Conservation (phyloP, 2,888 invertebrate species). For the Orthonevra nobilis region DNA sequence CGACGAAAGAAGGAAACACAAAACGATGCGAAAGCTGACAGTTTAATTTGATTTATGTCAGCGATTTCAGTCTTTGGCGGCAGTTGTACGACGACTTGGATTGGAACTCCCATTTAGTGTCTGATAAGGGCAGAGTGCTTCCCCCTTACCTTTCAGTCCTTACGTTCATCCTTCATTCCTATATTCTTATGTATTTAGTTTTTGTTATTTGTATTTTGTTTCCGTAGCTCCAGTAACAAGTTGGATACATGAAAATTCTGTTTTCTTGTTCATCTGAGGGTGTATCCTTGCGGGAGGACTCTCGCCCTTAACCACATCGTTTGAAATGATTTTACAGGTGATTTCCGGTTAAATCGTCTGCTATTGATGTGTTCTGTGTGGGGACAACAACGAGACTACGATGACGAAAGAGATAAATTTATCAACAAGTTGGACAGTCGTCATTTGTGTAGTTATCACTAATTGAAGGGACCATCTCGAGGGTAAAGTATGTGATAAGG, state of each 20-base stretch:
- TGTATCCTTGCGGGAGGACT: background rate
- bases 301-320: conserved; percentile 23
- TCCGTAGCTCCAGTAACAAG: conserved; percentile 49
- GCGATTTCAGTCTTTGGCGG: conserved; percentile 67
- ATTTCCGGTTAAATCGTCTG: conserved; percentile 65
- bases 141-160: conserved; percentile 9
- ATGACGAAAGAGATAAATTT: background rate
- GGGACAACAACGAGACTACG: background rate
- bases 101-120: conserved; percentile 36
- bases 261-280: background rate
- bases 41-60: conserved; percentile 71
- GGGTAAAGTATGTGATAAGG: too few species aligned
- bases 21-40: conserved; percentile 65
- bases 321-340: conserved; percentile 66
- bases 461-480: too few species aligned
- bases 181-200: conserved; percentile 3
- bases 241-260: conserved; percentile 35
- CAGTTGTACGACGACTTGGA: conserved; percentile 37
- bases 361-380: conserved; percentile 45
- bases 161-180: background rate
- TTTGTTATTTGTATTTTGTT: conserved; percentile 14
- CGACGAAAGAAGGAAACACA: conserved; percentile 33
- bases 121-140: conserved; percentile 37
- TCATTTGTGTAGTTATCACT: too few species aligned
- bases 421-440: conserved; percentile 15